Base-by-base conservation (phyloP, 2,797 vertebrate genomes). In the Allobates femoralis region DNA sequence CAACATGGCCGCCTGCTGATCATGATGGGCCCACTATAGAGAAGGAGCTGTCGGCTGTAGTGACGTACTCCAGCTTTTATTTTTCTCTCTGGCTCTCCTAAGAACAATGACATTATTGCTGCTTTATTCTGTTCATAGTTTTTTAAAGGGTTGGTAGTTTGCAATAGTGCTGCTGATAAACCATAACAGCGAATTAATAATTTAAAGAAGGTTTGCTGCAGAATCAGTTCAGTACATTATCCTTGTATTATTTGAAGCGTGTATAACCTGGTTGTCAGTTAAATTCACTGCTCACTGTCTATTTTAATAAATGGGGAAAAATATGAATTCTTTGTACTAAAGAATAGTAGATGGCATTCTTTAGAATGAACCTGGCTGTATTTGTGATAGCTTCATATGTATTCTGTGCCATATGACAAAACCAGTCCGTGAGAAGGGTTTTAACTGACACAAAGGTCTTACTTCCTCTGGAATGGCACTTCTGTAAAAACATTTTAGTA, bases 341-440 rank as follows among this genome's bases (percentile, higher is more conserved):
- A 90, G 85, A 92, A 94, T 93, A 95, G 94, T 95, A 96, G 96
- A 94, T 96, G 96, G 95, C 96, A 94, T 96, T 97, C 96, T 96
- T 96, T 96, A 95, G 95, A 96, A 95, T 95, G 95, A 96, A 97
- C 97, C 96, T 97, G 96, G 96, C 95, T 97, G 96, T 98, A 96
- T 97, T 30, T 97, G 97, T 98, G 97, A 96, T 96, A 89, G 93
- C 94, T 95, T 95, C 97, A 94, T 96, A 95, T 97, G 95, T 97
- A 96, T 96, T 96, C 95, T 96, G 98, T 99, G 98, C 98, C 97
- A 99, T 98, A 98, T 95, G 93, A 92, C 94, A 94, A 94, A 94
- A 95, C 94, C 93, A 96, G 94, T 28, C 32, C 21, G 95, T 97
- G 94, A 95, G 95, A 96, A 97, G 96, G 96, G 95, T 96, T 96